Percentiles rank a stretch among this genome's conserved stretches.
Evolutionary conservation across 2,113 vertebrate species (phyloP).

Genomic region (Caranx ignobilis): DNA sequence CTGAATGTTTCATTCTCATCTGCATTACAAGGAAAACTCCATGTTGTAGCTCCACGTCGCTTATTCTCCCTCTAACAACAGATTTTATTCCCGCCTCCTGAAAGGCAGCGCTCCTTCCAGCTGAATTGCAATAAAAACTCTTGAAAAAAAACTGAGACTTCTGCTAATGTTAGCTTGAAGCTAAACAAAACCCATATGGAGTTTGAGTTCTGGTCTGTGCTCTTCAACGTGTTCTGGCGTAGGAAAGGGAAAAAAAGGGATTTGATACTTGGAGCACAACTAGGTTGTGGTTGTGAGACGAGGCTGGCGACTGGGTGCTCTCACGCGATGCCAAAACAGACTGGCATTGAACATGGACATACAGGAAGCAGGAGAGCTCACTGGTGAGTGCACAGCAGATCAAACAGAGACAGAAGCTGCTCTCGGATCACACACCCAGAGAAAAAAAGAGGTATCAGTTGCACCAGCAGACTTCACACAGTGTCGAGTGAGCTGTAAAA

Average conservation of each 20-base stretch:
- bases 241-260: constrained; percentile 19
- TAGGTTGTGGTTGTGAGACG: constrained; percentile 56
- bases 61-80: neutral
- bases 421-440: neutral
- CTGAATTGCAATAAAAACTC: constrained; percentile 18
- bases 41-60: neutral
- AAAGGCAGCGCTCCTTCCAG: constrained; percentile 30
- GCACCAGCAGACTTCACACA: neutral
- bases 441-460: neutral
- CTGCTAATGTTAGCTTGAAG: constrained; percentile 36
- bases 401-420: neutral
- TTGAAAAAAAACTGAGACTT: constrained; percentile 8
- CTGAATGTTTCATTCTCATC: constrained; percentile 8
- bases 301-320: constrained; percentile 28
- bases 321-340: constrained; percentile 43
- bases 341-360: constrained; percentile 10
- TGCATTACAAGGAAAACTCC: neutral
- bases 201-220: constrained; percentile 32
- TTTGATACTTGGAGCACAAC: constrained; percentile 48
- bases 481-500: constrained; percentile 42
- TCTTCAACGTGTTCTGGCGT: neutral
- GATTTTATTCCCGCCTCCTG: constrained; percentile 6
- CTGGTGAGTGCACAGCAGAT: neutral
- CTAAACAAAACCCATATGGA: constrained; percentile 47
- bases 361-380: constrained; percentile 14